phyloP scores from a whole-genome alignment of 2,113 vertebrate genomes.

The Nematolebias whitei region DNA sequence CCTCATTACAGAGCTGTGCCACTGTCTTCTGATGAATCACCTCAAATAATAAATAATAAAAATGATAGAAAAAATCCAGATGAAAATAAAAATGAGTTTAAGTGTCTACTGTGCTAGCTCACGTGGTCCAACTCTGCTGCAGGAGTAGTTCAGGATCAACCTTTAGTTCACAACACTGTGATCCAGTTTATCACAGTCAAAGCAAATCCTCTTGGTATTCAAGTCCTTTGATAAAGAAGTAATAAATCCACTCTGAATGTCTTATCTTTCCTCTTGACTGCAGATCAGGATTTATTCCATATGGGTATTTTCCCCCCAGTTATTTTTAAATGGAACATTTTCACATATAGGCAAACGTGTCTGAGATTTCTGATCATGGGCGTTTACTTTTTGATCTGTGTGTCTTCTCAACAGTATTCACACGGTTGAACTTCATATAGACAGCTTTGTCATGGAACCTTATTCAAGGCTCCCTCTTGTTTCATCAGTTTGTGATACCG shows the following conservation, averaged over 20 bases:
- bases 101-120: constrained; percentile 51
- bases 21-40: constrained; percentile 51
- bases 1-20: constrained; percentile 21
- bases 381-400: constrained; percentile 49
- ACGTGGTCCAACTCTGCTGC: constrained; percentile 49
- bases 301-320: constrained; percentile 33
- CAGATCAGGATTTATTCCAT: constrained; percentile 51
- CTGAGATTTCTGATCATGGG: constrained; percentile 53
- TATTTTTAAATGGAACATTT: constrained; percentile 42
- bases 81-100: constrained; percentile 72
- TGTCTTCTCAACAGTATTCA: constrained; percentile 70
- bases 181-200: constrained; percentile 48
- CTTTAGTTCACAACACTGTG: constrained; percentile 60
- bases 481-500: constrained; percentile 83
- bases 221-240: constrained; percentile 49
- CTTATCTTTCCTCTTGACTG: constrained; percentile 34
- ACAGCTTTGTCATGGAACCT: constrained; percentile 31
- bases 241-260: constrained; percentile 58
- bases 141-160: constrained; percentile 60
- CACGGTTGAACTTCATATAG: constrained; percentile 73
- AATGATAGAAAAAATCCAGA: constrained; percentile 72
- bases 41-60: constrained; percentile 75
- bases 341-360: constrained; percentile 58
- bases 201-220: constrained; percentile 62
- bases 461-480: constrained; percentile 66